Evolutionary conservation across 1,140 invertebrate genomes (phyloP).

Genomic region (Trigoniulus corallinus): DNA sequence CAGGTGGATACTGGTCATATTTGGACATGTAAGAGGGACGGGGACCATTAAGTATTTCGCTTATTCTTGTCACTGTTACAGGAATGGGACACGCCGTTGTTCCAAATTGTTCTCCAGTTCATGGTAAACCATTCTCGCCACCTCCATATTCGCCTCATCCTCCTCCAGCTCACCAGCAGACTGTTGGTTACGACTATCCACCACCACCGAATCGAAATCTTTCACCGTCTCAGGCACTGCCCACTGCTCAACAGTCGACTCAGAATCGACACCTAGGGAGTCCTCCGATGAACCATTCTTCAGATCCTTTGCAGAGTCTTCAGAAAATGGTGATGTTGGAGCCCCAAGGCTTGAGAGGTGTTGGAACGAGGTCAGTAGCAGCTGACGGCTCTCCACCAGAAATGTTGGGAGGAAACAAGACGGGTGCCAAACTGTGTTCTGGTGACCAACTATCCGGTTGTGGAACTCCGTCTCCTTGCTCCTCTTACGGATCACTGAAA

Average conservation of each 20-base stretch:
- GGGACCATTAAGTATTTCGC: too few species aligned
- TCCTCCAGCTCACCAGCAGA: slow-evolving; percentile 8
- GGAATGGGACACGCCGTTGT: too few species aligned
- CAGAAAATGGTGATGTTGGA: slow-evolving; percentile 20
- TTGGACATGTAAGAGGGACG: too few species aligned
- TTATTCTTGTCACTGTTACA: too few species aligned
- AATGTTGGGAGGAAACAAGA: not conserved
- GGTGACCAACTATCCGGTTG: slow-evolving; percentile 1
- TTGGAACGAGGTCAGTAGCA: not conserved
- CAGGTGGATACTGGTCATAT: slow-evolving; percentile 5
- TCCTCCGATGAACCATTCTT: slow-evolving; percentile 4
- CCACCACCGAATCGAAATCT: not conserved
- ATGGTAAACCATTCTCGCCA: slow-evolving; percentile 13
- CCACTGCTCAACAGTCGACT: too few species aligned
- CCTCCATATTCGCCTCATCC: slow-evolving; percentile 7
- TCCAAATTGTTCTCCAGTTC: slow-evolving; percentile 12
- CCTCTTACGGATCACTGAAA: not conserved
- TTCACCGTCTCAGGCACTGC: not conserved
- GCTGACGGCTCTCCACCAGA: slow-evolving; percentile 9
- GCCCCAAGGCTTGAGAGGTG: not conserved
- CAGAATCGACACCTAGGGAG: slow-evolving; percentile 6
- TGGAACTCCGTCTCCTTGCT: not conserved
- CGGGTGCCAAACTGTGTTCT: slow-evolving; percentile 1
- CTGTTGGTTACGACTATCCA: not conserved
- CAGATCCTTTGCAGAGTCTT: slow-evolving; percentile 19